These are phyloP conservation scores for Novumbra hubbsi DNA, from an alignment of 2,797 vertebrate genomes.

Conservation along the genomic window DNA sequence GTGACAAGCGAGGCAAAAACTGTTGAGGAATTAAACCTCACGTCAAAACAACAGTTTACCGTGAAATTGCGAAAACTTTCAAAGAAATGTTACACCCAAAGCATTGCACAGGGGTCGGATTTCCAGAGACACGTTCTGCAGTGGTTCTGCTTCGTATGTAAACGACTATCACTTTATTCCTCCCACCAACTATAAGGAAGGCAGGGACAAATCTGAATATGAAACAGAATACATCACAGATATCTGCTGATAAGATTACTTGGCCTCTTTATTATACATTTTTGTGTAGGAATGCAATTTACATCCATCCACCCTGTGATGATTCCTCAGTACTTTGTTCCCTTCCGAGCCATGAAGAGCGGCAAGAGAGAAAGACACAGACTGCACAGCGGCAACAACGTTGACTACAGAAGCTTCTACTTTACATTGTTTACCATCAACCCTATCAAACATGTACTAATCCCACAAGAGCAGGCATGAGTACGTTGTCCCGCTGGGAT, in stretches of 20 bases:
- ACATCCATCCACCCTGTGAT: constrained; percentile 64
- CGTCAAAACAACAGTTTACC: neutral
- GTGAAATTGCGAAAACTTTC: no score
- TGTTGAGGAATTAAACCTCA: neutral
- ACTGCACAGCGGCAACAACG: constrained; percentile 40
- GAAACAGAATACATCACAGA: constrained; percentile 17
- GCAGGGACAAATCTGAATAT: constrained; percentile 7
- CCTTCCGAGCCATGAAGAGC: constrained; percentile 58
- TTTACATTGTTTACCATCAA: constrained; percentile 63
- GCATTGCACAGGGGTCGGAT: neutral
- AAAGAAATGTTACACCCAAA: constrained; percentile 41
- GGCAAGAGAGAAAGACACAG: constrained; percentile 40
- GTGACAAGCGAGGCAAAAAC: neutral
- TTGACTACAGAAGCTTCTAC: constrained; percentile 42
- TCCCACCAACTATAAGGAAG: constrained; percentile 4
- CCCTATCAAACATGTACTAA: constrained; percentile 65
- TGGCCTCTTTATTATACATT: constrained; percentile 65
- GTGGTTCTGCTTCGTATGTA: neutral
- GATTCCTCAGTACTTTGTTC: constrained; percentile 63
- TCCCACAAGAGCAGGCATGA: constrained; percentile 61
- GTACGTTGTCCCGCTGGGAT: constrained; percentile 54
- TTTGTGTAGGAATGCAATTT: constrained; percentile 62
- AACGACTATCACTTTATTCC: neutral
- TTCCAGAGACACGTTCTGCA: constrained; percentile 19
- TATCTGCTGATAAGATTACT: constrained; percentile 62